Percentiles rank a stretch among this genome's conserved stretches.
These are phyloP conservation scores for Ammospiza nelsoni DNA, from an alignment of 2,113 vertebrate species.

Conservation along the genomic window DNA sequence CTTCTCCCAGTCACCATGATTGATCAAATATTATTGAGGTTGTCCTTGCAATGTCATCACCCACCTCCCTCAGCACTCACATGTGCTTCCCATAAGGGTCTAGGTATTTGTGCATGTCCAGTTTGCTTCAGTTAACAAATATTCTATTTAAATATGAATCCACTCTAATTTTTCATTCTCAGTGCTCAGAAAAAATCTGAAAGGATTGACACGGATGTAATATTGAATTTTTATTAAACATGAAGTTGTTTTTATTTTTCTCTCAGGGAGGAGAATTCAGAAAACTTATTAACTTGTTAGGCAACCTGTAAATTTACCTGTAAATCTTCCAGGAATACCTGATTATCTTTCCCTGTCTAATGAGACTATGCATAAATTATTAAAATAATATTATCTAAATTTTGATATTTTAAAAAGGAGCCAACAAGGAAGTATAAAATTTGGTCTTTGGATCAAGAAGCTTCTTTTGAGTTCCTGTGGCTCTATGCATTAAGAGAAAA, in stretches of 20 bases:
- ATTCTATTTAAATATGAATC: neutral
- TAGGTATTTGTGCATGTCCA: neutral
- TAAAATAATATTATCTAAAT: neutral
- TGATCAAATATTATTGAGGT: neutral
- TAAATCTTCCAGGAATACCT: neutral
- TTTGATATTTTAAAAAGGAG: neutral
- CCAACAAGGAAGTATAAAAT: neutral
- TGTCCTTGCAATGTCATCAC: neutral
- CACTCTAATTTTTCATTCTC: neutral
- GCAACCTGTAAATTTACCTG: neutral
- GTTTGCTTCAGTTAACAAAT: neutral
- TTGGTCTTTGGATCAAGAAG: neutral
- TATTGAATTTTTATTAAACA: neutral
- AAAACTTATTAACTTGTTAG: neutral
- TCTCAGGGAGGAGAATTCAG: neutral
- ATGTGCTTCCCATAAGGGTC: neutral
- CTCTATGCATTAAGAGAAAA: neutral
- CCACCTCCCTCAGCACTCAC: neutral
- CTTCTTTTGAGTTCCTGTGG: neutral
- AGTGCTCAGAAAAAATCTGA: neutral
- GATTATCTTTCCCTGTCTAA: neutral
- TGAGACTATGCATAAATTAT: neutral
- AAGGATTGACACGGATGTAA: neutral
- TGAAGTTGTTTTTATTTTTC: neutral
- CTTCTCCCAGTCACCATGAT: neutral